Evolutionary conservation across 2,797 vertebrate species (phyloP).

Genomic region (Agapornis canus): DNA sequence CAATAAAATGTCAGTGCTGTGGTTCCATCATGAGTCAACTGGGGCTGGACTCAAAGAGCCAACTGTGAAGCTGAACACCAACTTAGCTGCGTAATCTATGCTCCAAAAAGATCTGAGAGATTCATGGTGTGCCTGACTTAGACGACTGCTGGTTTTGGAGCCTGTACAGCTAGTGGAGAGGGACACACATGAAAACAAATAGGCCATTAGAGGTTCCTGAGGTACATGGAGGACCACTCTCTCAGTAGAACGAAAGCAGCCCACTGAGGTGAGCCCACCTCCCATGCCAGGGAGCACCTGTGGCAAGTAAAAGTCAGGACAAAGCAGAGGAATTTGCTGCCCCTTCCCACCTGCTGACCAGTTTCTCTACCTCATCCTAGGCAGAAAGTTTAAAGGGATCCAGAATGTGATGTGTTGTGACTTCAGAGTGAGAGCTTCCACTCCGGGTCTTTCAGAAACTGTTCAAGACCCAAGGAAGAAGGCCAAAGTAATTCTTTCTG

Average conservation of each 20-base stretch:
- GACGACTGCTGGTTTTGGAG: neutral
- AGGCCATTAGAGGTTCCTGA: neutral
- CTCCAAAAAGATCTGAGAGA: neutral
- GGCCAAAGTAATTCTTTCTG: neutral
- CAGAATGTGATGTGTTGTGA: neutral
- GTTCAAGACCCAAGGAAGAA: neutral
- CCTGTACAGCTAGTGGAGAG: neutral
- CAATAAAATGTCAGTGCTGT: neutral
- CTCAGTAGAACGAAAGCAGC: neutral
- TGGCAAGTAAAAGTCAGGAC: neutral
- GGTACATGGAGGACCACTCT: neutral
- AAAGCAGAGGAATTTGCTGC: accelerated
- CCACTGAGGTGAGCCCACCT: neutral
- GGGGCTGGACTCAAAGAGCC: neutral
- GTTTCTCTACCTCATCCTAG: neutral
- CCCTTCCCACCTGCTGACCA: neutral
- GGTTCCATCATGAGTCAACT: neutral
- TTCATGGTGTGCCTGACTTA: neutral
- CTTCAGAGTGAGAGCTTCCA: neutral
- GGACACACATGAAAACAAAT: neutral
- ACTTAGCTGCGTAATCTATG: neutral
- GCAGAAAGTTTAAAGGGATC: neutral
- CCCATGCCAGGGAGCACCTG: accelerated
- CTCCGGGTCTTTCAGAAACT: neutral
- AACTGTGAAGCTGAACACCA: neutral